Evolutionary conservation across 2,888 invertebrate genomes (phyloP).

Genomic region (Polia nebulosa): DNA sequence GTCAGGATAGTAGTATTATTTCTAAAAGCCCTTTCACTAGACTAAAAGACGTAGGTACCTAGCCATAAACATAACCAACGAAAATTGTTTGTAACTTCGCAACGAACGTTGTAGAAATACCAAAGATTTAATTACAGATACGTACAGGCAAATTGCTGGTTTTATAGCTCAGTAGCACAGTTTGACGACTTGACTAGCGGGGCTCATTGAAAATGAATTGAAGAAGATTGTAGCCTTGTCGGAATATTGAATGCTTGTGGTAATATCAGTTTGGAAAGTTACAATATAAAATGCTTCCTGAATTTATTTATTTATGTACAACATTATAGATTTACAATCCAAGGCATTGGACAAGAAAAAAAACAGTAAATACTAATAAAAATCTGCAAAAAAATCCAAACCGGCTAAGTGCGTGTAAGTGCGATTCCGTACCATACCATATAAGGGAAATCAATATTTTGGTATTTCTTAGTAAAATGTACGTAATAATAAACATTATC

Average conservation of each 20-base stretch:
- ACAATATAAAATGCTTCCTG: too few relatives aligned
- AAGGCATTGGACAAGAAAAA: too few relatives aligned
- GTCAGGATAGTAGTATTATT: background rate
- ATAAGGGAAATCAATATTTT: too few relatives aligned
- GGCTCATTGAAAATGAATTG: constrained; percentile 51
- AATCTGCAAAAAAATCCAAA: too few relatives aligned
- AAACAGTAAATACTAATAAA: too few relatives aligned
- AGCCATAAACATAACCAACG: background rate
- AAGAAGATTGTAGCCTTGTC: constrained; percentile 29
- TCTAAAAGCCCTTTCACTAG: background rate
- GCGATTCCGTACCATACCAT: too few relatives aligned
- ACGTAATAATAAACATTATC: too few relatives aligned
- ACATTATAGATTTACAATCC: too few relatives aligned
- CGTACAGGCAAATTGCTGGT: constrained; percentile 44
- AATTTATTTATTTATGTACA: too few relatives aligned
- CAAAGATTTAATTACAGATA: constrained; percentile 58
- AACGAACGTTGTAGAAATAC: constrained; percentile 18
- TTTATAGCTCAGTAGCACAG: constrained; percentile 49
- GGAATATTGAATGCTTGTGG: constrained; percentile 20
- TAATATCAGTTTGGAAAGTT: constrained; percentile 1
- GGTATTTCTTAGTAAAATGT: too few relatives aligned
- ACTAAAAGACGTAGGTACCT: background rate
- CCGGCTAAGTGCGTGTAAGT: too few relatives aligned
- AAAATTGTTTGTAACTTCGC: constrained; percentile 13
- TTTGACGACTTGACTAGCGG: constrained; percentile 56